Conservation (phyloP, 2,113 vertebrate species). For the Vimba vimba region DNA sequence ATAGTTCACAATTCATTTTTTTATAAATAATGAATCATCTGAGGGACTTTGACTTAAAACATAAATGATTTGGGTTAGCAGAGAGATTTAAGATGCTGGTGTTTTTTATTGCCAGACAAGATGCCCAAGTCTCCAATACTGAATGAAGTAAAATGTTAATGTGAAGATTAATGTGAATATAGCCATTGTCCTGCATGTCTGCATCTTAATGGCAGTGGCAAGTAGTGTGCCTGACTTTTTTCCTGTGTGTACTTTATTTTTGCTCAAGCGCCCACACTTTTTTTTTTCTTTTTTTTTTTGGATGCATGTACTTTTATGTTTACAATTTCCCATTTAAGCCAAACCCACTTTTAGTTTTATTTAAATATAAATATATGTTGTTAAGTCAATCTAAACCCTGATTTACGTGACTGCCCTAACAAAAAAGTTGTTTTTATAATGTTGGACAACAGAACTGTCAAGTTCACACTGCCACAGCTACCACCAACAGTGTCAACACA, state of each 20-base stretch:
- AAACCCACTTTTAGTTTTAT: background rate
- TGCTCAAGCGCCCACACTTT: background rate
- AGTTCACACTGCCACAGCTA: background rate
- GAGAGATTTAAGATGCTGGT: background rate
- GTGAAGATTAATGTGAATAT: background rate
- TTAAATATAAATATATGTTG: background rate
- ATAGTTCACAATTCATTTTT: background rate
- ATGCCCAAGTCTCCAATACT: background rate
- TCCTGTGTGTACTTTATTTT: background rate
- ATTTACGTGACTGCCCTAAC: background rate
- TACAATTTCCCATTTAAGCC: background rate
- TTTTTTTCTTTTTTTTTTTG: background rate
- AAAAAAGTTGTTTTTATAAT: background rate
- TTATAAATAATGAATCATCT: background rate
- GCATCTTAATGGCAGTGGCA: background rate
- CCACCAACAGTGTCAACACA: background rate
- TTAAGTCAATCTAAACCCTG: background rate
- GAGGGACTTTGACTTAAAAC: background rate
- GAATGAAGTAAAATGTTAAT: background rate
- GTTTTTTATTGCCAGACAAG: background rate
- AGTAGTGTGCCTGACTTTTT: background rate
- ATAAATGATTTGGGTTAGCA: background rate
- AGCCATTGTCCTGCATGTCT: background rate
- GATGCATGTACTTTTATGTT: background rate
- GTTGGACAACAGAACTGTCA: slow-evolving; percentile 3